Percentiles rank a stretch among this genome's conserved stretches.
Conservation (phyloP, 1,140 invertebrate genomes). For the Macrocentrus cingulum region DNA sequence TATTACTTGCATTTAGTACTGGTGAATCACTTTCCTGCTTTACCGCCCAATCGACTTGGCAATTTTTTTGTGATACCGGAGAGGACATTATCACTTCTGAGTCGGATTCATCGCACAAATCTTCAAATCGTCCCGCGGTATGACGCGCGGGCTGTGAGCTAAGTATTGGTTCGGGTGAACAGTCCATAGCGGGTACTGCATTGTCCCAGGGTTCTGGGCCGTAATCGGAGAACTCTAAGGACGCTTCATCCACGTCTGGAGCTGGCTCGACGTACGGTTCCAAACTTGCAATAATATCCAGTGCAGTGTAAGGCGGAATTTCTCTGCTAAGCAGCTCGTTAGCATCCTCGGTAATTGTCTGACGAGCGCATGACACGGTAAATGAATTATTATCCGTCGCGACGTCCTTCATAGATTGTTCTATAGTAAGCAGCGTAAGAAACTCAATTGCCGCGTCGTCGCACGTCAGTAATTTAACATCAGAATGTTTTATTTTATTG, state of each 20-base stretch:
- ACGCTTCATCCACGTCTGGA: not conserved
- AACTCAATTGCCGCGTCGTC: constrained; percentile 49
- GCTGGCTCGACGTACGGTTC: not conserved
- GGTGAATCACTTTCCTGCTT: not conserved
- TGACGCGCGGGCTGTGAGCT: not conserved
- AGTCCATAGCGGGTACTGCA: no score
- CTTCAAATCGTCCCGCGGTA: constrained; percentile 24
- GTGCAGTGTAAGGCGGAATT: constrained; percentile 33
- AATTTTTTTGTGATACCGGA: constrained; percentile 1
- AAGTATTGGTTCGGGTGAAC: no score
- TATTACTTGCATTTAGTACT: not conserved
- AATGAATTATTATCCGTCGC: constrained; percentile 14
- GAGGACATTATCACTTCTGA: not conserved
- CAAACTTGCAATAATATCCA: constrained; percentile 30
- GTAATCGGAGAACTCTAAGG: no score
- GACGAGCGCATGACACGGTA: constrained; percentile 35
- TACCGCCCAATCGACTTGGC: constrained; percentile 4
- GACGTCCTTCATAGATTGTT: constrained; percentile 35
- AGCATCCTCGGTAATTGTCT: constrained; percentile 8
- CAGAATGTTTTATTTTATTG: constrained; percentile 30
- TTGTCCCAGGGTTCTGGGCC: constrained; percentile 20
- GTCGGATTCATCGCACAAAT: constrained; percentile 25
- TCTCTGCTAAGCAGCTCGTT: constrained; percentile 35
- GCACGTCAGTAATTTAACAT: constrained; percentile 45
- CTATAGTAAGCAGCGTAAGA: constrained; percentile 46